Percentiles rank a stretch among this genome's conserved stretches.
Conservation (phyloP, 2,888 invertebrate genomes). For the Toxonevra muliebris region DNA sequence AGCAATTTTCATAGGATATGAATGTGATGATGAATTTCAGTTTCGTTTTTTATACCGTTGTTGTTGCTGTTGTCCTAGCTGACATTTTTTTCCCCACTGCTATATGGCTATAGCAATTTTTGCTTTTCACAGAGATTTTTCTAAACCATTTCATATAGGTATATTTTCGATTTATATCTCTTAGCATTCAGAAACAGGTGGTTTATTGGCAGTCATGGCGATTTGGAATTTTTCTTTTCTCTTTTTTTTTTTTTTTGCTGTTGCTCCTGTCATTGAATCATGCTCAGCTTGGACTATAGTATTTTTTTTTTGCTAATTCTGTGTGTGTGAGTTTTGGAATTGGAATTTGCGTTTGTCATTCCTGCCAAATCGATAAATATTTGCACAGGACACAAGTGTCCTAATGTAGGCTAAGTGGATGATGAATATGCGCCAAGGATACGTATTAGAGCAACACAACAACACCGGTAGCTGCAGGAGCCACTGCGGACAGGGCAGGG, state of each 20-base stretch:
- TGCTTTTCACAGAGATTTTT: background rate
- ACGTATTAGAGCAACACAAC: background rate
- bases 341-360: constrained; percentile 45
- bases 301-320: constrained; percentile 22
- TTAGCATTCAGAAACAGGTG: constrained; percentile 31
- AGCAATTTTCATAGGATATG: constrained; percentile 12
- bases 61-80: background rate
- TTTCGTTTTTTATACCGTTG: background rate
- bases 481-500: background rate
- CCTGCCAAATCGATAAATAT: constrained; percentile 55
- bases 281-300: constrained; percentile 17
- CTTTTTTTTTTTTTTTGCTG: background rate
- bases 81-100: background rate
- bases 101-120: too few species aligned
- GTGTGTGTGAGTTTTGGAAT: constrained; percentile 7
- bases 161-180: too few species aligned
- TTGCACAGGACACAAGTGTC: constrained; percentile 40
- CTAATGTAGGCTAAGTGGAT: constrained; percentile 42
- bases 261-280: constrained; percentile 15
- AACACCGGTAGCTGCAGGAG: background rate
- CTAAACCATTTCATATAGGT: background rate
- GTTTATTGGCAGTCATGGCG: constrained; percentile 29
- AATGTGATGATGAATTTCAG: constrained; percentile 3
- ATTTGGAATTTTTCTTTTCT: constrained; percentile 4
- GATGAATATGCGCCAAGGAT: constrained; percentile 17